Evolutionary conservation across 1,140 invertebrate genomes (phyloP), one percentile per base, ranked within the genome.

Genomic region (Euschistus heros): DNA sequence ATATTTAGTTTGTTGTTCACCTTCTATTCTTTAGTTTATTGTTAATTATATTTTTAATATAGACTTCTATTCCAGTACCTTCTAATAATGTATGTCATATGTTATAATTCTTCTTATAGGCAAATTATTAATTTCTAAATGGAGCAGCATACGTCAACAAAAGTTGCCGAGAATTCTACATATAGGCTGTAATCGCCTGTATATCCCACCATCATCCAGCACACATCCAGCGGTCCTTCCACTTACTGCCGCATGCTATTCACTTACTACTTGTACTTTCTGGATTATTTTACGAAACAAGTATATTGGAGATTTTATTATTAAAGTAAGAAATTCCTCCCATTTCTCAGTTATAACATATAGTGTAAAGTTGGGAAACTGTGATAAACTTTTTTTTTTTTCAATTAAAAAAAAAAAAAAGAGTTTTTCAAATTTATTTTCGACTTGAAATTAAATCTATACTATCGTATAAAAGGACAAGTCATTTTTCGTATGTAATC

Each of bases 261-360:
- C 30, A 2, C n/a, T n/a, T 2, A 37, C 30, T 7, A 2, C 17
- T 42, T 20, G 2, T 33, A 18, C 14, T 33, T 61, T 37, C 20
- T 61, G 59, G 59, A 18, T 61, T 33, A 44, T 61, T n/a, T 2
- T 61, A 0, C 4, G n/a, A 17, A 61, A 61, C 26, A 6, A 61
- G 10, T 13, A 61, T 33, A 30, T 61, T 44, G 59, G 59, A 18
- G 59, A 61, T 26, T 61, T 61, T 30, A 61, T 61, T n/a, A 42
- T 61, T 18, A 61, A n/a, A 26, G 59, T 61, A 61, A 22, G 55
- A 26, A 57, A 30, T 4, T 7, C 7, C 27, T 30, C 27, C 7
- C 7, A 30, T 30, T 30, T 37, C 10, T 13, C 33, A 37, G 13
- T 37, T 37, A 37, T n/a, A n/a, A n/a, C n/a, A n/a, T n/a, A n/a